These are phyloP conservation scores for Pangasius mekongensis DNA, from an alignment of 2,797 vertebrate genomes.

Conservation along the genomic window DNA sequence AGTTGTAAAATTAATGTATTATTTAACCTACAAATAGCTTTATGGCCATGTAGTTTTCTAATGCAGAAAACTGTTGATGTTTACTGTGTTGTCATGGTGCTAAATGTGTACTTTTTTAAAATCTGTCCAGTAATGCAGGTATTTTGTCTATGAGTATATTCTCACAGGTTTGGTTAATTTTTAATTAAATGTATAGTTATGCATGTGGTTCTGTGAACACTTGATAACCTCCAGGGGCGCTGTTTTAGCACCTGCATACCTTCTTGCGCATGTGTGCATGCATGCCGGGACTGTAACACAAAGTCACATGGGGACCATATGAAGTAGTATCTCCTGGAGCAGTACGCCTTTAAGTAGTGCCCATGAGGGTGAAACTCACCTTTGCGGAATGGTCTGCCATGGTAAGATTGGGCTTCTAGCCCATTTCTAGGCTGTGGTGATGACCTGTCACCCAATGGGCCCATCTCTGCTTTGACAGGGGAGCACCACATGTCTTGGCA, in stretches of 20 bases:
- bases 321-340: neutral
- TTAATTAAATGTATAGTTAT: neutral
- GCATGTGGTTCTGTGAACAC: neutral
- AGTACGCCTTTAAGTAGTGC: neutral
- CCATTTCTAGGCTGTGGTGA: neutral
- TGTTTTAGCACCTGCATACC: neutral
- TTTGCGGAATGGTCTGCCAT: neutral
- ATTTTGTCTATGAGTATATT: neutral
- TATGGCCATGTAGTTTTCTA: neutral
- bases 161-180: neutral
- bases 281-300: neutral
- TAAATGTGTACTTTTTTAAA: neutral
- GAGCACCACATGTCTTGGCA: neutral
- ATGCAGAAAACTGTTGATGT: neutral
- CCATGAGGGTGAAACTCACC: neutral
- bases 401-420: neutral
- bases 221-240: neutral
- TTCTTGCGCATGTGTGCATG: no score
- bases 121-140: neutral
- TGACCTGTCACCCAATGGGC: neutral
- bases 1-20: neutral
- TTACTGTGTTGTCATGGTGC: neutral
- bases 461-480: neutral
- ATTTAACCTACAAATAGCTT: neutral
- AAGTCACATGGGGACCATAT: neutral